Evolutionary conservation across 1,140 invertebrate species (phyloP).

Genomic region (Anthonomus grandis): DNA sequence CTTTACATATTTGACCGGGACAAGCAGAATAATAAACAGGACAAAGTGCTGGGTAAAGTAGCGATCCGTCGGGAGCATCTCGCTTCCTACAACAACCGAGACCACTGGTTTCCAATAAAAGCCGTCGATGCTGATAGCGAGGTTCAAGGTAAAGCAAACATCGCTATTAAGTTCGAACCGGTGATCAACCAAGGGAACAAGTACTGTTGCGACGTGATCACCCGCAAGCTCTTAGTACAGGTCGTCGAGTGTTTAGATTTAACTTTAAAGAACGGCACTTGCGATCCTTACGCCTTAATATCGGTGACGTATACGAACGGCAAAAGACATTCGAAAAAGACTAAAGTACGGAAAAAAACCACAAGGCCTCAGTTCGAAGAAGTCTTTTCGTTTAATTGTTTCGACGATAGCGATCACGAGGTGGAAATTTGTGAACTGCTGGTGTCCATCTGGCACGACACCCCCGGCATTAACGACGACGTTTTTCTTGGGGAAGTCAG

Average conservation of each 20-base stretch:
- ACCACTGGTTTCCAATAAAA: conserved; percentile 86
- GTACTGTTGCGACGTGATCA: conserved; percentile 28
- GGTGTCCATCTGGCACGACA: conserved; percentile 83
- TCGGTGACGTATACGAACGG: conserved; percentile 77
- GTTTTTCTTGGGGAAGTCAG: conserved; percentile 84
- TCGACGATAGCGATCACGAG: conserved; percentile 57
- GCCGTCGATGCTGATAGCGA: conserved; percentile 84
- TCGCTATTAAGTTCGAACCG: conserved; percentile 62
- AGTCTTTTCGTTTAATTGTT: conserved; percentile 81
- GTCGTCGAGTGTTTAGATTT: conserved; percentile 83
- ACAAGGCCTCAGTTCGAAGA: conserved; percentile 86
- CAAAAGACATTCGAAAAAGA: conserved; percentile 76
- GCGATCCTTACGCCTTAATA: conserved; percentile 84
- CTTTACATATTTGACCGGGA: conserved; percentile 84
- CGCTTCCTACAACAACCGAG: conserved; percentile 81
- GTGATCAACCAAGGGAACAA: conserved; percentile 29
- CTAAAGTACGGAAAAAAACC: conserved; percentile 86
- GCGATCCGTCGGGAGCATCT: conserved; percentile 83
- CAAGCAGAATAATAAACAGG: conserved; percentile 69
- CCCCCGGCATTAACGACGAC: conserved; percentile 68
- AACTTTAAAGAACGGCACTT: conserved; percentile 83
- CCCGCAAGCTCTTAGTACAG: conserved; percentile 53
- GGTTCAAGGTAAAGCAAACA: conserved; percentile 80
- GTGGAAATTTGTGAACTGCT: conserved; percentile 68
- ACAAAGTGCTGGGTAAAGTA: conserved; percentile 85